Evolutionary conservation across 2,797 vertebrate species (phyloP).

Genomic region (Serranus cabrilla): DNA sequence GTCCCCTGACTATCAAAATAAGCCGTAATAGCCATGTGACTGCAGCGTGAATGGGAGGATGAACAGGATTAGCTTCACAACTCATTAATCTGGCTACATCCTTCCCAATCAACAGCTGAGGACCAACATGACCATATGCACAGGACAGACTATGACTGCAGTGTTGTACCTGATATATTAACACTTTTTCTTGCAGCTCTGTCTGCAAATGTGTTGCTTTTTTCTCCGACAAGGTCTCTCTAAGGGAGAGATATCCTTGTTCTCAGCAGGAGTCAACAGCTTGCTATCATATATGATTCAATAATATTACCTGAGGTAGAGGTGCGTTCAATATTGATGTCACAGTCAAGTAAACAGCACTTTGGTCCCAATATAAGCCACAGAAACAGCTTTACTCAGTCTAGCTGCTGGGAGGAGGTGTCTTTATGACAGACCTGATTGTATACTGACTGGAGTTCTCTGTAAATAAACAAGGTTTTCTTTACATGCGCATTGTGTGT

Average conservation of each 20-base stretch:
- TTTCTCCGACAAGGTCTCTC: slow-evolving; percentile 1
- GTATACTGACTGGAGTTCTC: not conserved
- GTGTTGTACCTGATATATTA: not conserved
- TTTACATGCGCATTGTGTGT: not conserved
- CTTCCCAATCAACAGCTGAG: slow-evolving; percentile 48
- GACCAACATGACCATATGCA: slow-evolving; percentile 36
- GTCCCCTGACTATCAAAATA: slow-evolving; percentile 73
- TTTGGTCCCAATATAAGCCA: slow-evolving; percentile 14
- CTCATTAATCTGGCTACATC: slow-evolving; percentile 70
- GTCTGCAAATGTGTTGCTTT: not conserved
- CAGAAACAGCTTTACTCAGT: not conserved
- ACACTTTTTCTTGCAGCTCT: not conserved
- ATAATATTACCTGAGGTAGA: slow-evolving; percentile 8
- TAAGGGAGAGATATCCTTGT: slow-evolving; percentile 1
- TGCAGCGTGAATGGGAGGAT: slow-evolving; percentile 75
- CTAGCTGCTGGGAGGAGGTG: not conserved
- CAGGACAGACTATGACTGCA: not conserved
- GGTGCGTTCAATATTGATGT: slow-evolving; percentile 12
- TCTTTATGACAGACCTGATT: not conserved
- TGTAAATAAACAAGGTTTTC: not conserved
- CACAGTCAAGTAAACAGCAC: slow-evolving; percentile 18
- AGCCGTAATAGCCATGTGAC: slow-evolving; percentile 75
- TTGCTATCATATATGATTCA: slow-evolving; percentile 13
- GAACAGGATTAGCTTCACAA: slow-evolving; percentile 80
- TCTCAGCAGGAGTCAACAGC: slow-evolving; percentile 8